These are phyloP conservation scores for Cherax destructor DNA, from an alignment of 1,140 invertebrate genomes.

Conservation along the genomic window DNA sequence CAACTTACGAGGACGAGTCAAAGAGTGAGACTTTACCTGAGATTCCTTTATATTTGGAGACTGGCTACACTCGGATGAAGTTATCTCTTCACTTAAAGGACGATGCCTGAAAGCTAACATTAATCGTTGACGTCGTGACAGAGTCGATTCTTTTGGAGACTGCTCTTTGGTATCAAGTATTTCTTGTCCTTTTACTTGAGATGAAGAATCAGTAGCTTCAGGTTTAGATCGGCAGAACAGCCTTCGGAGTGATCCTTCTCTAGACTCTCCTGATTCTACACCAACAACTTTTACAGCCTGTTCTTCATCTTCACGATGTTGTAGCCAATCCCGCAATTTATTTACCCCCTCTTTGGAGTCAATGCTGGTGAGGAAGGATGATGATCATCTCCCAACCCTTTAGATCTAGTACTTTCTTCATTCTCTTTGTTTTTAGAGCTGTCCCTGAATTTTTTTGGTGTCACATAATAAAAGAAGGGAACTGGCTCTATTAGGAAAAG, in stretches of 20 bases:
- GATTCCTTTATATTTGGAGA: conserved; percentile 10
- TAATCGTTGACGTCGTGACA: conserved; percentile 21
- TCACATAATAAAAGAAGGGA: conserved; percentile 71
- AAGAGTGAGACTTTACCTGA: conserved; percentile 35
- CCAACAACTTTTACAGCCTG: conserved; percentile 29
- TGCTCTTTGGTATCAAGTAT: not conserved
- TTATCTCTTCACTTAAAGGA: conserved; percentile 43
- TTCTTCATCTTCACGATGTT: conserved; percentile 26
- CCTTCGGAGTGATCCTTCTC: conserved; percentile 40
- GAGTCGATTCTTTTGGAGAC: not conserved
- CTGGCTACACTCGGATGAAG: not conserved
- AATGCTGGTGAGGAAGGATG: conserved; percentile 15
- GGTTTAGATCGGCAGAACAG: conserved; percentile 39
- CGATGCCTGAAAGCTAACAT: conserved; percentile 32
- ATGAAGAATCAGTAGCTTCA: not conserved
- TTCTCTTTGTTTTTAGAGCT: conserved; percentile 14
- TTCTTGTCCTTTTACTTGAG: not conserved
- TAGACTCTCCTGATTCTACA: conserved; percentile 22
- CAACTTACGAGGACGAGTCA: conserved; percentile 45
- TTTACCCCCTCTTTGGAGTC: conserved; percentile 14
- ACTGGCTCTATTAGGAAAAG: conserved; percentile 27
- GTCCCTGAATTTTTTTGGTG: conserved; percentile 53
- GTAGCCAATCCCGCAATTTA: conserved; percentile 49
- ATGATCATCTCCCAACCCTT: conserved; percentile 18
- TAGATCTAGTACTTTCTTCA: not conserved